phyloP scores from a whole-genome alignment of 1,140 invertebrate species.

The Episyrphus balteatus region DNA sequence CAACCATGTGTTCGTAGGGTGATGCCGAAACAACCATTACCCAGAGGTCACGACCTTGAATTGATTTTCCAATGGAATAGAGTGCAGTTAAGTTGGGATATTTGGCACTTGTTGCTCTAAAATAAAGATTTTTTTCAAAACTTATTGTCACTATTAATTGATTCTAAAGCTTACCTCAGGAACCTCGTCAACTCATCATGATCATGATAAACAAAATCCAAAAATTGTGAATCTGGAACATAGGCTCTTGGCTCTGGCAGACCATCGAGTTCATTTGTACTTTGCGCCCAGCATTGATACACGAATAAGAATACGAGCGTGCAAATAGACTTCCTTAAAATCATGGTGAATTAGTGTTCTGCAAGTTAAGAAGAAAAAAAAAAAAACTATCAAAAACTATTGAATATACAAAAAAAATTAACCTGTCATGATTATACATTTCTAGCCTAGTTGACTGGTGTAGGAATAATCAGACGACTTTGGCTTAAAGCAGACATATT shows the following conservation, averaged over 20 bases:
- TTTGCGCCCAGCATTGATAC: slow-evolving; percentile 14
- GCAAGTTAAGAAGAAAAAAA: too few relatives aligned
- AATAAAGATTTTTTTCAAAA: slow-evolving; percentile 1
- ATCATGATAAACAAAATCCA: slow-evolving; percentile 83
- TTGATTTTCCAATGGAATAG: slow-evolving; percentile 84
- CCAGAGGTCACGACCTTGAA: slow-evolving; percentile 87
- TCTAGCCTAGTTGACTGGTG: too few relatives aligned
- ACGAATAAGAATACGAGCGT: slow-evolving; percentile 13
- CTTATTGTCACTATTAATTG: not conserved
- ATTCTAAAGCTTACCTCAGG: slow-evolving; percentile 41
- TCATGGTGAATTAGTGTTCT: slow-evolving; percentile 13
- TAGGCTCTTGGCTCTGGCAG: slow-evolving; percentile 31
- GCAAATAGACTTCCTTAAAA: slow-evolving; percentile 19
- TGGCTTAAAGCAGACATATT: too few relatives aligned
- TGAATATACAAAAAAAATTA: too few relatives aligned
- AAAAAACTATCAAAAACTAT: too few relatives aligned
- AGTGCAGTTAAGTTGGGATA: slow-evolving; percentile 78
- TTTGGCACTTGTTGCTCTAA: slow-evolving; percentile 52
- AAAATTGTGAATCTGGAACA: slow-evolving; percentile 30
- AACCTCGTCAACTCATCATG: slow-evolving; percentile 77
- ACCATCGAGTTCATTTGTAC: slow-evolving; percentile 5
- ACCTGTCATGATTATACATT: too few relatives aligned
- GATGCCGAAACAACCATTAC: slow-evolving; percentile 86
- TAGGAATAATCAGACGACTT: too few relatives aligned
- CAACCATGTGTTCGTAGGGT: slow-evolving; percentile 81